These are phyloP conservation scores for Patagioenas fasciata DNA, from an alignment of 2,113 vertebrate genomes.

Conservation along the genomic window DNA sequence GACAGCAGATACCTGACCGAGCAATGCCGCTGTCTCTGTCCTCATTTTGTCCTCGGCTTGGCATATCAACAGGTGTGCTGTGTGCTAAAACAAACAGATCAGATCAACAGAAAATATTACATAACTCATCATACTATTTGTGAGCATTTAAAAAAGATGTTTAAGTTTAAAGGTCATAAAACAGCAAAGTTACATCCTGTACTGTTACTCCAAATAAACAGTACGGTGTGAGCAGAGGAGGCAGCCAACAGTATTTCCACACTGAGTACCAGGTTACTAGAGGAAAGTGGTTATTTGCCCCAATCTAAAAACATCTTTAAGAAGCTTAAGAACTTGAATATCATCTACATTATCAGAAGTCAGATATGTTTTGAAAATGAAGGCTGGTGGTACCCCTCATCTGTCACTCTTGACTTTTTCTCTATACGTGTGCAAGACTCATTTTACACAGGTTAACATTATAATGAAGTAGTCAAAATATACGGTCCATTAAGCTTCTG, in stretches of 20 bases:
- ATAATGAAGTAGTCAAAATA: not conserved
- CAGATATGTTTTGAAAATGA: not conserved
- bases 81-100: slow-evolving; percentile 77
- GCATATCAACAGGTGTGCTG: slow-evolving; percentile 91
- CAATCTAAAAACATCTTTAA: not conserved
- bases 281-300: not conserved
- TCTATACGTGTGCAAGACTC: not conserved
- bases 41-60: slow-evolving; percentile 86
- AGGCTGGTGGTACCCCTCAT: not conserved
- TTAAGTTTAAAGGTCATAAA: slow-evolving; percentile 20
- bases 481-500: not conserved
- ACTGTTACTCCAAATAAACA: not conserved
- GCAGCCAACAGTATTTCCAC: not conserved
- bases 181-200: not conserved
- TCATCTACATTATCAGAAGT: not conserved
- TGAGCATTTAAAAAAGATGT: not conserved
- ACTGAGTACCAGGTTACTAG: not conserved
- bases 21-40: slow-evolving; percentile 89
- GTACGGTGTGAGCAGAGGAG: not conserved
- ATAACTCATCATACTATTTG: not conserved
- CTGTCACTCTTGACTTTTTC: not conserved
- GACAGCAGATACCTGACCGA: slow-evolving; percentile 82
- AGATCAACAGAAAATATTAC: slow-evolving; percentile 29
- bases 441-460: not conserved
- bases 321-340: not conserved